phyloP scores from a whole-genome alignment of 1,140 invertebrate genomes.

The Drosophila yakuba region DNA sequence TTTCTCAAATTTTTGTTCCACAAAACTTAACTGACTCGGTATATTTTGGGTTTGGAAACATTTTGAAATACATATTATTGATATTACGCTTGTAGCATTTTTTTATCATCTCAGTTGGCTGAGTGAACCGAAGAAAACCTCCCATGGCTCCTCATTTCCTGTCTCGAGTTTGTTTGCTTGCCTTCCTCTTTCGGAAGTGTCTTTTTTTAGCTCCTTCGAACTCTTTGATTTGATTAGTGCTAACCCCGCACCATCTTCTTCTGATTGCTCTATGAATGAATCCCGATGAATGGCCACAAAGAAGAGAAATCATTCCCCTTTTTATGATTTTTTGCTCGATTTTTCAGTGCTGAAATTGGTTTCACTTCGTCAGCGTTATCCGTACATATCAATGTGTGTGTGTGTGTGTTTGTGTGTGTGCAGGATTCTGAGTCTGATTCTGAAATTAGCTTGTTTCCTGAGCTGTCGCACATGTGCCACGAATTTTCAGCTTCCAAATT shows the following conservation, averaged over 20 bases:
- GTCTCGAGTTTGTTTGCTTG: slow-evolving; percentile 48
- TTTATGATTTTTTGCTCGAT: slow-evolving; percentile 31
- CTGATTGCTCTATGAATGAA: slow-evolving; percentile 72
- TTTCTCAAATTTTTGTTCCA: not conserved
- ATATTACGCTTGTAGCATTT: slow-evolving; percentile 1
- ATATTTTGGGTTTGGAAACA: not conserved
- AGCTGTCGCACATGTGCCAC: slow-evolving; percentile 49
- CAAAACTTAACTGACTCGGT: not conserved
- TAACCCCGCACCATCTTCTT: slow-evolving; percentile 13
- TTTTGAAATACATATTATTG: not conserved
- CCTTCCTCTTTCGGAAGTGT: slow-evolving; percentile 52
- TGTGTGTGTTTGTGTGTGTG: not conserved
- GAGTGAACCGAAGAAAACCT: not conserved
- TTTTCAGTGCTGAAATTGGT: slow-evolving; percentile 61
- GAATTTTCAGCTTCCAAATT: slow-evolving; percentile 51
- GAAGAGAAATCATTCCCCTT: slow-evolving; percentile 19
- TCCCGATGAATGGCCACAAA: slow-evolving; percentile 68
- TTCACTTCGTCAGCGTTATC: slow-evolving; percentile 57
- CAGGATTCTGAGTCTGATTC: slow-evolving; percentile 22
- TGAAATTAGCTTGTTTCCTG: slow-evolving; percentile 66
- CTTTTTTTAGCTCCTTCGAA: slow-evolving; percentile 30
- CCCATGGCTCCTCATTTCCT: slow-evolving; percentile 42
- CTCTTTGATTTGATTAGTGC: slow-evolving; percentile 77
- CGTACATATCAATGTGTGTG: slow-evolving; percentile 7
- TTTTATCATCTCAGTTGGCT: slow-evolving; percentile 3